Conservation (phyloP, 2,888 invertebrate species). For the Belgica antarctica region DNA sequence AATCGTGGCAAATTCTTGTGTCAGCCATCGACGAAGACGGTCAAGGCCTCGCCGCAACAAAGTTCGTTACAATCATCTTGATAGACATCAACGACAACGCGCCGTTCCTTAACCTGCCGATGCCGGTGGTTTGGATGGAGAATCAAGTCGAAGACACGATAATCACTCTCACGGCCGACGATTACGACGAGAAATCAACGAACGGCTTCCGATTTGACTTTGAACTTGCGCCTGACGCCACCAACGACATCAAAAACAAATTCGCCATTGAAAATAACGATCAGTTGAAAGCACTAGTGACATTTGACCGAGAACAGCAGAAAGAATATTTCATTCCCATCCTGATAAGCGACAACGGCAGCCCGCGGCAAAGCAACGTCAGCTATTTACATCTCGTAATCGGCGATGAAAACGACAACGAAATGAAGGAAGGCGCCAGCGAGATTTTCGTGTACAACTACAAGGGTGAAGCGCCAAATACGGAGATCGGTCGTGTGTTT, state of each 20-base stretch:
- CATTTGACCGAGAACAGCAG: slow-evolving; percentile 81
- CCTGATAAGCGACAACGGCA: slow-evolving; percentile 82
- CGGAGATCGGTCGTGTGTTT: slow-evolving; percentile 67
- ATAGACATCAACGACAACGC: slow-evolving; percentile 93
- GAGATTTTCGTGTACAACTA: slow-evolving; percentile 94
- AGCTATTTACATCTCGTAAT: slow-evolving; percentile 86
- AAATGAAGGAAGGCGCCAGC: slow-evolving; percentile 83
- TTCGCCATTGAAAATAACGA: slow-evolving; percentile 69
- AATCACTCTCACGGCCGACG: slow-evolving; percentile 70
- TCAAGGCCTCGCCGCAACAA: slow-evolving; percentile 60
- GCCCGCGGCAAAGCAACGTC: slow-evolving; percentile 68
- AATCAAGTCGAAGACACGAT: slow-evolving; percentile 69
- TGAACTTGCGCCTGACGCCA: slow-evolving; percentile 56
- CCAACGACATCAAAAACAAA: slow-evolving; percentile 66
- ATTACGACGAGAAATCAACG: slow-evolving; percentile 75
- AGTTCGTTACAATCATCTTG: slow-evolving; percentile 65
- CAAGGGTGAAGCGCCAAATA: slow-evolving; percentile 76
- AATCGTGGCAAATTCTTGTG: slow-evolving; percentile 72
- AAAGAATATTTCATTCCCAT: slow-evolving; percentile 89
- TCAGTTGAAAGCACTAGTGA: slow-evolving; percentile 67
- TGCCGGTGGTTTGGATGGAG: slow-evolving; percentile 82
- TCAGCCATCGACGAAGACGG: slow-evolving; percentile 76
- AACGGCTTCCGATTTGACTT: slow-evolving; percentile 74
- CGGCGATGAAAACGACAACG: slow-evolving; percentile 91
- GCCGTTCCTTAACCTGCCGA: slow-evolving; percentile 76